A percentile compares a stretch with the other conserved stretches of the same genome.
Conservation (phyloP, 1,140 invertebrate genomes). For the Bombus picipes region DNA sequence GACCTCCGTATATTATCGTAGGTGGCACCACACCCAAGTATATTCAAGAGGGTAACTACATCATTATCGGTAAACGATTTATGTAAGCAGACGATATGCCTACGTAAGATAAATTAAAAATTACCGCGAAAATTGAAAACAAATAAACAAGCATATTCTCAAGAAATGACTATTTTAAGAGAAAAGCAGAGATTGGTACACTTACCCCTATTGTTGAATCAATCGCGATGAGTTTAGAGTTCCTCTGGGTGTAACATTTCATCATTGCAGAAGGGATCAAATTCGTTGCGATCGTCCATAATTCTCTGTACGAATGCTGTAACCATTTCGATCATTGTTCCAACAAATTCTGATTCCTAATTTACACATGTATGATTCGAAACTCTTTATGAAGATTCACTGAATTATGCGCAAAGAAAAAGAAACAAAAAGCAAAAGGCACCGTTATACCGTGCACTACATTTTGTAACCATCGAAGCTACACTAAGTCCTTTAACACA, state of each 20-base stretch:
- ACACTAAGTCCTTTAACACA: background rate
- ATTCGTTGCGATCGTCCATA: slow-evolving; percentile 56
- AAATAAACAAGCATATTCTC: background rate
- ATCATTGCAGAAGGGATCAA: slow-evolving; percentile 32
- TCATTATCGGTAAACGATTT: slow-evolving; percentile 50
- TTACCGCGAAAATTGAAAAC: slow-evolving; percentile 43
- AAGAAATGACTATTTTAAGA: background rate
- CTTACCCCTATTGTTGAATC: slow-evolving; percentile 47
- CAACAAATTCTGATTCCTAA: background rate
- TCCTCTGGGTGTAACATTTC: slow-evolving; percentile 37
- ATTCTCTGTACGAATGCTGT: slow-evolving; percentile 51
- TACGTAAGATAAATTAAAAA: background rate
- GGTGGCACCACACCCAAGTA: slow-evolving; percentile 67
- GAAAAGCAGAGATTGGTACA: background rate
- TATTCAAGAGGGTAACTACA: slow-evolving; percentile 18
- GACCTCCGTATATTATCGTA: slow-evolving; percentile 57
- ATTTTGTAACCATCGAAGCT: slow-evolving; percentile 1
- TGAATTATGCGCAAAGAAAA: background rate
- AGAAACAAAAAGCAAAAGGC: background rate
- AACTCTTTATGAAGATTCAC: background rate
- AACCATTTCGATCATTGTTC: slow-evolving; percentile 10
- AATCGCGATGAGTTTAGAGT: slow-evolving; percentile 36
- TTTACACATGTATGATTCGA: background rate
- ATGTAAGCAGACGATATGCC: background rate
- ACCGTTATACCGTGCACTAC: background rate